phyloP scores from a whole-genome alignment of 2,888 invertebrate species.

The Agrilus cyanescens region DNA sequence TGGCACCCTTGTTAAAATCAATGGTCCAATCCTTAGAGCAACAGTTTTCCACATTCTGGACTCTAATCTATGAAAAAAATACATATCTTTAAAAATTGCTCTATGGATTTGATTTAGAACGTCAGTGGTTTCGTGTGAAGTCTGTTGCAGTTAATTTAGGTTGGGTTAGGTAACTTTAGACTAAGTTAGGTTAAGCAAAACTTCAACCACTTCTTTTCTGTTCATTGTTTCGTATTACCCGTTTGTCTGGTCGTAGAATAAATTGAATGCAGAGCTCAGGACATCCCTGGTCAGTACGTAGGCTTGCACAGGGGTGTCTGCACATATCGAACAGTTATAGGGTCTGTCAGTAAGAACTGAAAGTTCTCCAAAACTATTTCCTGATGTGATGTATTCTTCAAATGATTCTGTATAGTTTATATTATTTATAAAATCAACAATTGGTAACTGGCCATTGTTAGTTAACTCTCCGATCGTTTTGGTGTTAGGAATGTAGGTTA shows the following conservation, averaged over 20 bases:
- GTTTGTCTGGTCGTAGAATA: constrained; percentile 3
- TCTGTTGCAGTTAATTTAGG: too few species aligned
- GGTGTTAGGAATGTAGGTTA: constrained; percentile 23
- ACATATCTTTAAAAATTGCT: too few species aligned
- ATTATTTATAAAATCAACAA: constrained; percentile 42
- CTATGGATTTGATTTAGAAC: too few species aligned
- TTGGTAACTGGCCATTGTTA: constrained; percentile 40
- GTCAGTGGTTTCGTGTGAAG: too few species aligned
- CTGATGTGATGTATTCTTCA: constrained; percentile 46
- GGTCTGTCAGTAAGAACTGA: constrained; percentile 45
- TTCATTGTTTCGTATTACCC: constrained; percentile 8
- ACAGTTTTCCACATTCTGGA: constrained; percentile 49
- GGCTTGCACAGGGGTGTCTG: constrained; percentile 46
- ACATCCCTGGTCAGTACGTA: constrained; percentile 35
- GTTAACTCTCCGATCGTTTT: constrained; percentile 38
- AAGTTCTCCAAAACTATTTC: constrained; percentile 48
- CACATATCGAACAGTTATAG: constrained; percentile 43
- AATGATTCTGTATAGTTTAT: constrained; percentile 37
- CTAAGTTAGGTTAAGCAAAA: too few species aligned
- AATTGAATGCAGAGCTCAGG: constrained; percentile 37
- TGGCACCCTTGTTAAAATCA: constrained; percentile 41
- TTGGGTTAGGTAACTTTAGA: too few species aligned
- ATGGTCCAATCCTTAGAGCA: constrained; percentile 42
- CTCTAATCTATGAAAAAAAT: constrained; percentile 34
- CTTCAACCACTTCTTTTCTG: too few species aligned